Percentiles rank a stretch among this genome's conserved stretches.
These are phyloP conservation scores for Rutpela maculata DNA, from an alignment of 2,888 invertebrate species.

Conservation along the genomic window DNA sequence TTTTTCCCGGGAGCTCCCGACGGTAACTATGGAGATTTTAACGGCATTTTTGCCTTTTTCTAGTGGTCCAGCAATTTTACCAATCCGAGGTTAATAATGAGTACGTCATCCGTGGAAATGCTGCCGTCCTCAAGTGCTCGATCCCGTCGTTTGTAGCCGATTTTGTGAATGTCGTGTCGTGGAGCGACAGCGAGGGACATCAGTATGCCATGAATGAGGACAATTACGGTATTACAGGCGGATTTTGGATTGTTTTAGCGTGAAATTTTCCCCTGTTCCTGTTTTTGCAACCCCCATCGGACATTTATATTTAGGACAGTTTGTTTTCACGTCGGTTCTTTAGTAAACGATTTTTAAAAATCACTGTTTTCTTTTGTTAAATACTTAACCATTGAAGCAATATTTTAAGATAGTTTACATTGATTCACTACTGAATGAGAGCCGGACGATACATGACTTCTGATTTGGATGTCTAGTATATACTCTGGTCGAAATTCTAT, in stretches of 20 bases:
- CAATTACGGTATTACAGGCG: constrained; percentile 76
- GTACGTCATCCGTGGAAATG: constrained; percentile 92
- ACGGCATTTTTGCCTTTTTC: constrained; percentile 59
- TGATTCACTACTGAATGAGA: not conserved
- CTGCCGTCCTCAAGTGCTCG: constrained; percentile 90
- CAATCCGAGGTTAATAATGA: constrained; percentile 95
- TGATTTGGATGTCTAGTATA: too few relatives aligned
- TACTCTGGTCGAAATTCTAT: too few relatives aligned
- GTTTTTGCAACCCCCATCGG: not conserved
- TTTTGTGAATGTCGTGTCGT: constrained; percentile 91
- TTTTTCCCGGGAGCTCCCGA: constrained; percentile 78
- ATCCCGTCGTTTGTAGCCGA: constrained; percentile 94
- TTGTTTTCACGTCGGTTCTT: not conserved
- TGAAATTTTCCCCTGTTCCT: not conserved
- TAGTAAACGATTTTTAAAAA: not conserved
- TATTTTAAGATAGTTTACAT: not conserved
- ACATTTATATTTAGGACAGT: not conserved
- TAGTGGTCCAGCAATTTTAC: constrained; percentile 94
- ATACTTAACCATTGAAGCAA: not conserved
- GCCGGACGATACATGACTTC: too few relatives aligned
- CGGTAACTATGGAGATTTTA: constrained; percentile 60
- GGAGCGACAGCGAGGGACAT: constrained; percentile 88
- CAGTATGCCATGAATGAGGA: constrained; percentile 79
- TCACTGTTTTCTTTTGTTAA: not conserved
- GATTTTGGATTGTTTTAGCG: not conserved